Evolutionary conservation across 2,113 vertebrate genomes (phyloP).

Genomic region (Parotia lawesii): DNA sequence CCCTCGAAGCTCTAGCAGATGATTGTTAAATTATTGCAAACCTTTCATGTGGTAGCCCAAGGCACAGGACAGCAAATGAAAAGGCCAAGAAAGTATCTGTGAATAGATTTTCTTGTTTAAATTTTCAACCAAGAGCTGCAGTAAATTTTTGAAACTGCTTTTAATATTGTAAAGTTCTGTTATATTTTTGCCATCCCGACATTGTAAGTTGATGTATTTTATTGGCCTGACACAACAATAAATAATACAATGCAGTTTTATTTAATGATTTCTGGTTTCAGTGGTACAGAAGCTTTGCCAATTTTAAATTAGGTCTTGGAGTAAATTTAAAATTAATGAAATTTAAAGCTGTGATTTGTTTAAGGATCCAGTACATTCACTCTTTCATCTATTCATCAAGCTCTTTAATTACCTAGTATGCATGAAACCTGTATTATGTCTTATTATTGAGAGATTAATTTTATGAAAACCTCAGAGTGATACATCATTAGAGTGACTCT

Average conservation of each 20-base stretch:
- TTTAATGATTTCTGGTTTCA: slow-evolving; percentile 42
- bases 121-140: neutral
- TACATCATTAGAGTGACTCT: slow-evolving; percentile 56
- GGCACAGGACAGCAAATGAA: slow-evolving; percentile 14
- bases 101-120: slow-evolving; percentile 21
- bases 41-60: neutral
- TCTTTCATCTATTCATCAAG: slow-evolving; percentile 65
- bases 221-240: slow-evolving; percentile 26
- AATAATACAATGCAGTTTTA: slow-evolving; percentile 37
- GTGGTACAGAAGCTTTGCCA: slow-evolving; percentile 9
- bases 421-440: slow-evolving; percentile 62
- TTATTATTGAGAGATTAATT: slow-evolving; percentile 70
- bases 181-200: neutral
- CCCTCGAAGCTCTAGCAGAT: neutral
- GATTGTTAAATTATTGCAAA: slow-evolving; percentile 25
- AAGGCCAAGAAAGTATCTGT: neutral
- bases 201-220: neutral
- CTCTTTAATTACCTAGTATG: slow-evolving; percentile 54
- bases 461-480: slow-evolving; percentile 53
- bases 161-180: neutral
- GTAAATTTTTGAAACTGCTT: slow-evolving; percentile 16
- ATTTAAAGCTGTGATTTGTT: slow-evolving; percentile 64
- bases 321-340: slow-evolving; percentile 68
- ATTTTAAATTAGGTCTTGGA: slow-evolving; percentile 58
- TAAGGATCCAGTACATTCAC: slow-evolving; percentile 57